phyloP scores from a whole-genome alignment of 1,140 invertebrate species.

The Andrena cerasifolii region DNA sequence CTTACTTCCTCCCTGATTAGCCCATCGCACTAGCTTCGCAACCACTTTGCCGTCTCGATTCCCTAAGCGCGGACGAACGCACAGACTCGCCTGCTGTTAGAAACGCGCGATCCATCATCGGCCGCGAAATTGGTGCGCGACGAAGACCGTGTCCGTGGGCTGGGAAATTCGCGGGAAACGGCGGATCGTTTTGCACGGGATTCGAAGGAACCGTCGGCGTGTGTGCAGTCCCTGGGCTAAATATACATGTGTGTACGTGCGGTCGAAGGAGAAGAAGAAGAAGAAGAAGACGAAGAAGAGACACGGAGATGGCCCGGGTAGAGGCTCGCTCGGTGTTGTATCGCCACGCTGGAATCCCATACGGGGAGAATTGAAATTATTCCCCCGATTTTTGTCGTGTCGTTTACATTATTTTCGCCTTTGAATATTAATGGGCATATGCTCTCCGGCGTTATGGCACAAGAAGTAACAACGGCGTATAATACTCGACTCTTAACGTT shows the following conservation, averaged over 20 bases:
- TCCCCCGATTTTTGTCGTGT: conserved; percentile 81
- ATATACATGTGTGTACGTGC: conserved; percentile 21
- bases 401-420: conserved; percentile 83
- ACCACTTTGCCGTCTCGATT: no score
- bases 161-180: conserved; percentile 13
- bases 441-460: conserved; percentile 81
- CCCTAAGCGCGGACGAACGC: no score
- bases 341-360: conserved; percentile 74
- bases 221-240: conserved; percentile 7
- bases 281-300: no score
- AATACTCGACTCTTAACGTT: conserved; percentile 83
- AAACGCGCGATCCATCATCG: no score
- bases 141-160: not conserved
- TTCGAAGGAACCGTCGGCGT: not conserved
- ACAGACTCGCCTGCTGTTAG: no score
- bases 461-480: conserved; percentile 81
- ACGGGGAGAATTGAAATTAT: conserved; percentile 82
- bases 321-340: conserved; percentile 47
- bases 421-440: conserved; percentile 84
- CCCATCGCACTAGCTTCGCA: no score
- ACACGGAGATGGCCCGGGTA: conserved; percentile 48
- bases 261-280: conserved; percentile 26
- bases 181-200: not conserved
- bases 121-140: no score
- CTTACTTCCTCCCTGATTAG: no score